Percentiles rank a stretch among this genome's conserved stretches.
Conservation (phyloP, 2,797 vertebrate species). For the Margarornis squamiger region DNA sequence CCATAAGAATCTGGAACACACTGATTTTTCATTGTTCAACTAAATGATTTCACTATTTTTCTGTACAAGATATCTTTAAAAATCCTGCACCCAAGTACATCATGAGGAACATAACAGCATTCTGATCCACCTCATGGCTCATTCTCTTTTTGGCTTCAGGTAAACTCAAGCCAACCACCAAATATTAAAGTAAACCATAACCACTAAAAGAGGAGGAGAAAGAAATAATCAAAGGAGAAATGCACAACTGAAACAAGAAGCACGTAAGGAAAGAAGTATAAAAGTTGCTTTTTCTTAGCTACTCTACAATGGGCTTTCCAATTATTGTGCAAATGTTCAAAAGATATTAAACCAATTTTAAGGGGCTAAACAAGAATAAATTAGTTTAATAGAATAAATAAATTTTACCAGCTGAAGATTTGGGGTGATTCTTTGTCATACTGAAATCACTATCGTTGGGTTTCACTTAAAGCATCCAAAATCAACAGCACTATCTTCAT, state of each 20-base stretch:
- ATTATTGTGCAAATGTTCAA: not conserved
- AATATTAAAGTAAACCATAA: not conserved
- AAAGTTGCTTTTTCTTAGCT: not conserved
- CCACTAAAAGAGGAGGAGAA: not conserved
- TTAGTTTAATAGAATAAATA: not conserved
- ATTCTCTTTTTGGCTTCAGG: not conserved
- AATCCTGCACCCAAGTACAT: not conserved
- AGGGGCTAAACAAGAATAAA: not conserved
- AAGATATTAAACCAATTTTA: not conserved
- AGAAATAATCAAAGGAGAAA: not conserved
- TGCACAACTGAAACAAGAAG: not conserved
- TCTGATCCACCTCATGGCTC: not conserved
- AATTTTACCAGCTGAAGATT: not conserved
- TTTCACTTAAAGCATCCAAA: not conserved
- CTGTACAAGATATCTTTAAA: not conserved
- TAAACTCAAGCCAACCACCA: not conserved
- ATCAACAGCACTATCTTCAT: not conserved
- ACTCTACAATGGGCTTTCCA: not conserved
- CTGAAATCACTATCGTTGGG: not conserved
- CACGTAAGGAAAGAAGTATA: not conserved
- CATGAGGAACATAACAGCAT: not conserved
- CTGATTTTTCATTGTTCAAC: not conserved
- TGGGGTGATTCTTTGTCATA: not conserved
- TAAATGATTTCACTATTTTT: not conserved
- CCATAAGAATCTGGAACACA: not conserved